These are phyloP conservation scores for Scaptomyza montana DNA, from an alignment of 1,140 invertebrate species.

Conservation along the genomic window DNA sequence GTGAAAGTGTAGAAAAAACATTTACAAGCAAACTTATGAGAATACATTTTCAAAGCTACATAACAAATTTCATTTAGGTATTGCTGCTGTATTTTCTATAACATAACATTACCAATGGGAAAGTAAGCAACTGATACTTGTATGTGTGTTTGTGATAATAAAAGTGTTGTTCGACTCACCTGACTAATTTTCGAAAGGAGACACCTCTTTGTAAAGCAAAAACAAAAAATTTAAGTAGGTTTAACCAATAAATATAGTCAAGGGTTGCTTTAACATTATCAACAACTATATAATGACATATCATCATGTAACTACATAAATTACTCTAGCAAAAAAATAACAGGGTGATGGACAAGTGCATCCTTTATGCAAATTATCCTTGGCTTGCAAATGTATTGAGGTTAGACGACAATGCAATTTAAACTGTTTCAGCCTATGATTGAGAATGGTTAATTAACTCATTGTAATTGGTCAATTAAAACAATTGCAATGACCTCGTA, in stretches of 20 bases:
- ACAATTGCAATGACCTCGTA: slow-evolving; percentile 10
- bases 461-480: slow-evolving; percentile 8
- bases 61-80: slow-evolving; percentile 22
- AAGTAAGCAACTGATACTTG: slow-evolving; percentile 48
- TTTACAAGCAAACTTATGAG: not conserved
- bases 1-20: too few relatives aligned
- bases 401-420: not conserved
- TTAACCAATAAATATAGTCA: not conserved
- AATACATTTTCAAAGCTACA: slow-evolving; percentile 3
- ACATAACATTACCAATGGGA: slow-evolving; percentile 32
- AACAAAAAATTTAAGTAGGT: not conserved
- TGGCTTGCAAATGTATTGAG: not conserved
- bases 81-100: slow-evolving; percentile 8
- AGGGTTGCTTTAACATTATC: not conserved
- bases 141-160: slow-evolving; percentile 32
- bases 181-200: slow-evolving; percentile 33
- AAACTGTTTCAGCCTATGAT: not conserved
- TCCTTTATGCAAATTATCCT: not conserved
- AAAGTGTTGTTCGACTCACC: slow-evolving; percentile 27
- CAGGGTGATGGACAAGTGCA: not conserved
- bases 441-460: not conserved
- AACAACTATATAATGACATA: not conserved
- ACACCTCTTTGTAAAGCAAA: not conserved
- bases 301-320: not conserved
- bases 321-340: not conserved